Base-by-base conservation (phyloP, 2,888 invertebrate genomes). In the Drosophila neotestacea region DNA sequence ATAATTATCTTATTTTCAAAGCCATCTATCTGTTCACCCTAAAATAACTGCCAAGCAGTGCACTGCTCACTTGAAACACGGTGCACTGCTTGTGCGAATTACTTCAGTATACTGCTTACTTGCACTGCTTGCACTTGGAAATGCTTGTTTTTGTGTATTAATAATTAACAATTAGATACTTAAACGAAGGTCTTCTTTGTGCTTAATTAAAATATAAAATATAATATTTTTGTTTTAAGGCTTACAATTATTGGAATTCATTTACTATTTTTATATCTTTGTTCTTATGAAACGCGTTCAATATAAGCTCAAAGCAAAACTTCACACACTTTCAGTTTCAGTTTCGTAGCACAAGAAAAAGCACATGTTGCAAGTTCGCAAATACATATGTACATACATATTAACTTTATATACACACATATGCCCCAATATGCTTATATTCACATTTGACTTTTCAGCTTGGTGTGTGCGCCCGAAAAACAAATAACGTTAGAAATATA, bases 361-460 rank as follows among this genome's bases (percentile, higher is more conserved):
- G 5, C 44, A 41, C 34, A 34, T 28, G 74, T 68, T 62, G 68
- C 62, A 62, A 54, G 42, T 27, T 32, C 22, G 1, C 36, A 11
- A 5, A 48, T 10, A 41, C 51, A 59, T 6, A 39, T 9, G 1
- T 32, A 27, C 4, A 42, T 10, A 41, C 51, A 59, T 6, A 39
- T 9, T 22, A 22, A 41, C 54, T 65, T 28, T 13, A 13, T 22
- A 51, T 10, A 22, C n/a, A 38, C 5, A 13, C 16, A 48, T 30
- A 41, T 36, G 3, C 36, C 6, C 46, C 38, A 38, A 38, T 65
- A 27, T 38, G 47, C n/a, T 36, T 39, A 16, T 48, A 42, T 62
- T 76, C 70, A 74, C 76, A 62, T 74, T 79, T 76, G 70, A 76
- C 79, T 76, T 79, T 76, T 76, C 9, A 22, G 48, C 47, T 56